Evolutionary conservation across 1,140 invertebrate species (phyloP).

Genomic region (Megathymus violae): DNA sequence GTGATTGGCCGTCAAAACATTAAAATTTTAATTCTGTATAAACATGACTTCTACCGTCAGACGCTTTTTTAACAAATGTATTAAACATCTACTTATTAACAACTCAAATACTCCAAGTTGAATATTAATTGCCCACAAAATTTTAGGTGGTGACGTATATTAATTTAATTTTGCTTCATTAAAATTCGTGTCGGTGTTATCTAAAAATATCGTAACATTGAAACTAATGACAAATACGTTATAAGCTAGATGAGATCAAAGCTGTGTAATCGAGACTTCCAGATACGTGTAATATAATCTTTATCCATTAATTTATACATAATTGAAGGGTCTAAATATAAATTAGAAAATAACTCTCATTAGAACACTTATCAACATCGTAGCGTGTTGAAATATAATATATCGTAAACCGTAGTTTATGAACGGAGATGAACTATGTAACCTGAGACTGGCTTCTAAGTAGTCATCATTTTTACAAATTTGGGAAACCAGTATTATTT

Average conservation of each 20-base stretch:
- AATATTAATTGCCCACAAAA: too few species aligned
- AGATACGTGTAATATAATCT: slow-evolving; percentile 26
- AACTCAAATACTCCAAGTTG: too few species aligned
- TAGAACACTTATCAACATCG: not conserved
- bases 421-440: slow-evolving; percentile 20
- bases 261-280: slow-evolving; percentile 10
- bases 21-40: too few species aligned
- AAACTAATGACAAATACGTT: slow-evolving; percentile 9
- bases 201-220: slow-evolving; percentile 3
- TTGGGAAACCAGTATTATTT: too few species aligned
- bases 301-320: slow-evolving; percentile 17
- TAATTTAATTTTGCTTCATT: not conserved
- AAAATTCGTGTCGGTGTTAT: not conserved
- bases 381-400: slow-evolving; percentile 13
- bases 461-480: not conserved
- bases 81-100: too few species aligned
- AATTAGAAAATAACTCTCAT: slow-evolving; percentile 11
- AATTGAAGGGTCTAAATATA: slow-evolving; percentile 5
- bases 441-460: slow-evolving; percentile 10
- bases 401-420: slow-evolving; percentile 20
- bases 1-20: too few species aligned
- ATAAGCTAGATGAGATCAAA: slow-evolving; percentile 8
- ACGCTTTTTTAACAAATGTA: too few species aligned
- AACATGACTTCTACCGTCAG: too few species aligned
- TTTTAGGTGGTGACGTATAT: too few species aligned